These are phyloP conservation scores for Lasaia peninsularis DNA, from an alignment of 1,140 invertebrate species.

Conservation along the genomic window DNA sequence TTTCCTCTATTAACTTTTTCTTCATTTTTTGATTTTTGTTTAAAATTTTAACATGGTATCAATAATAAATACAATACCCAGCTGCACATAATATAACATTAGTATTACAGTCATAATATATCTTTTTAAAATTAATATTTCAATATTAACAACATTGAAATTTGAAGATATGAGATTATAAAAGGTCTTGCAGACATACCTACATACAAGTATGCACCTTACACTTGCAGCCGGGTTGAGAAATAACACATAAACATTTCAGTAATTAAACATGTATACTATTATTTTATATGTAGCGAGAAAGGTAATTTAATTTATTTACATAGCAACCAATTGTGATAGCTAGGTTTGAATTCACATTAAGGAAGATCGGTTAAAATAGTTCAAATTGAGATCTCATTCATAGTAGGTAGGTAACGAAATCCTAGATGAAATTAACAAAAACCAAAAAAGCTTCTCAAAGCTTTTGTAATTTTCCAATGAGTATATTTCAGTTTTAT, in stretches of 20 bases:
- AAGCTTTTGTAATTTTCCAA: neutral
- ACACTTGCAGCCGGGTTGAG: neutral
- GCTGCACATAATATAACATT: too few relatives aligned
- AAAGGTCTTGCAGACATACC: too few relatives aligned
- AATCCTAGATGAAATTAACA: slow-evolving; percentile 60
- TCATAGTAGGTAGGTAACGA: slow-evolving; percentile 60
- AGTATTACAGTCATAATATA: too few relatives aligned
- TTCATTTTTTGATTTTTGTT: too few relatives aligned
- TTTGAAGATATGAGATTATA: too few relatives aligned
- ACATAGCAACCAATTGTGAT: slow-evolving; percentile 61
- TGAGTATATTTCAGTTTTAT: slow-evolving; percentile 4
- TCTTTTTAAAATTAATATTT: too few relatives aligned
- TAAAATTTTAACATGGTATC: too few relatives aligned
- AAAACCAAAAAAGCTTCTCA: slow-evolving; percentile 66
- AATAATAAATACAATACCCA: too few relatives aligned
- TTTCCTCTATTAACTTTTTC: too few relatives aligned
- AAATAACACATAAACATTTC: neutral
- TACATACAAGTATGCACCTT: too few relatives aligned
- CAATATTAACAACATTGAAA: too few relatives aligned
- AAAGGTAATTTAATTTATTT: neutral
- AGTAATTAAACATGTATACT: neutral
- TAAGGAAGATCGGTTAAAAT: slow-evolving; percentile 57
- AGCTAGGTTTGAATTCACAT: slow-evolving; percentile 55
- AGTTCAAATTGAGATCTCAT: slow-evolving; percentile 75
- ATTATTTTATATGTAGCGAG: neutral